Percentiles rank a stretch among this genome's conserved stretches.
Evolutionary conservation across 2,113 vertebrate species (phyloP).

Genomic region (Peromyscus polionotus): DNA sequence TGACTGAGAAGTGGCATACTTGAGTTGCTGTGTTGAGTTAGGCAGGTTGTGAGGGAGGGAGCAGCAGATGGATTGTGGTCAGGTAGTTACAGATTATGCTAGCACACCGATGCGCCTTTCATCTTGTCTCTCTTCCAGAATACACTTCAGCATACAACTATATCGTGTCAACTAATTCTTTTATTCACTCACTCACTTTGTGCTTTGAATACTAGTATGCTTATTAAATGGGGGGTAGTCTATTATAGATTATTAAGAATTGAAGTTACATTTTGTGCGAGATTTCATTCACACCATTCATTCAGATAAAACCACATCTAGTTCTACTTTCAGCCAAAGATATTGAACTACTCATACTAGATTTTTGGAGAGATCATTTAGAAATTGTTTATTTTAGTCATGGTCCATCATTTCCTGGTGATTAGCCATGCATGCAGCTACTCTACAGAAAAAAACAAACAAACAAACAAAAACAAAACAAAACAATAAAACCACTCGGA

Average conservation of each 20-base stretch:
- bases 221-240: background rate
- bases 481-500: background rate
- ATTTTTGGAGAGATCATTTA: slow-evolving; percentile 10
- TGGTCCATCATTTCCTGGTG: slow-evolving; percentile 10
- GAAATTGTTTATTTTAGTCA: slow-evolving; percentile 51
- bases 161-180: slow-evolving; percentile 4
- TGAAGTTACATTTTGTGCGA: slow-evolving; percentile 8
- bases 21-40: background rate
- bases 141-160: background rate
- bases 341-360: background rate
- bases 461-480: too few species aligned
- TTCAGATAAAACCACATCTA: background rate
- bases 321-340: background rate
- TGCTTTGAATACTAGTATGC: background rate
- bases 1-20: background rate
- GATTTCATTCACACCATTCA: slow-evolving; percentile 31
- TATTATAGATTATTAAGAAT: slow-evolving; percentile 30
- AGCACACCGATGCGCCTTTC: background rate
- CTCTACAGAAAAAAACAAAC: background rate
- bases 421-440: slow-evolving; percentile 51
- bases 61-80: background rate
- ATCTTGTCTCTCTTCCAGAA: slow-evolving; percentile 39
- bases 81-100: background rate
- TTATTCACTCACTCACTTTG: background rate
- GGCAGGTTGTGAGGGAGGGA: background rate